Conservation (phyloP, 2,888 invertebrate genomes). For the Spisula subtruncata region DNA sequence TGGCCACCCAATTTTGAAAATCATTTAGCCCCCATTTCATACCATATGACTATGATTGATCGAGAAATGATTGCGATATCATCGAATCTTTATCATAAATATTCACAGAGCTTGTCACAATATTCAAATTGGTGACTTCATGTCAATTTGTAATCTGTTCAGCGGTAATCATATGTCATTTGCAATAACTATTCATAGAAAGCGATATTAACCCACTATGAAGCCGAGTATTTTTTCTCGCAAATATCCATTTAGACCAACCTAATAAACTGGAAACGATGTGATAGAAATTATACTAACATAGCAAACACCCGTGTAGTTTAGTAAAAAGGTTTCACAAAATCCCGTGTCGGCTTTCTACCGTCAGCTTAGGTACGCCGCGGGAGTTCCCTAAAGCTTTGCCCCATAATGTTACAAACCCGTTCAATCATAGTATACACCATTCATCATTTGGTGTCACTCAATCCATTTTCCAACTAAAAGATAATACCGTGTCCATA, state of each 20-base stretch:
- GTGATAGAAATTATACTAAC: slow-evolving; percentile 54
- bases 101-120: slow-evolving; percentile 60
- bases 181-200: slow-evolving; percentile 53
- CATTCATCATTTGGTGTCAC: slow-evolving; percentile 61
- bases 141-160: slow-evolving; percentile 64
- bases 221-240: slow-evolving; percentile 29
- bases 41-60: slow-evolving; percentile 62
- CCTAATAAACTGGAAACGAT: slow-evolving; percentile 52
- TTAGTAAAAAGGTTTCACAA: slow-evolving; percentile 38
- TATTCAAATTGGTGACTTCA: slow-evolving; percentile 64
- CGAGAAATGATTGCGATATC: slow-evolving; percentile 61
- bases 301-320: slow-evolving; percentile 56
- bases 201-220: slow-evolving; percentile 58
- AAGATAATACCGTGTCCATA: slow-evolving; percentile 46
- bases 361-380: slow-evolving; percentile 50
- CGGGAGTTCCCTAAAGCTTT: slow-evolving; percentile 51
- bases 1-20: slow-evolving; percentile 72
- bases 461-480: slow-evolving; percentile 55
- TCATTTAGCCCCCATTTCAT: slow-evolving; percentile 64
- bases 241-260: slow-evolving; percentile 39
- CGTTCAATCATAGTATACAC: slow-evolving; percentile 46
- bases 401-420: slow-evolving; percentile 61
- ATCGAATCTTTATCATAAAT: slow-evolving; percentile 61
- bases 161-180: slow-evolving; percentile 59
- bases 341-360: slow-evolving; percentile 59